Base-by-base conservation (phyloP, 2,797 vertebrate genomes). In the Psittacula echo region DNA sequence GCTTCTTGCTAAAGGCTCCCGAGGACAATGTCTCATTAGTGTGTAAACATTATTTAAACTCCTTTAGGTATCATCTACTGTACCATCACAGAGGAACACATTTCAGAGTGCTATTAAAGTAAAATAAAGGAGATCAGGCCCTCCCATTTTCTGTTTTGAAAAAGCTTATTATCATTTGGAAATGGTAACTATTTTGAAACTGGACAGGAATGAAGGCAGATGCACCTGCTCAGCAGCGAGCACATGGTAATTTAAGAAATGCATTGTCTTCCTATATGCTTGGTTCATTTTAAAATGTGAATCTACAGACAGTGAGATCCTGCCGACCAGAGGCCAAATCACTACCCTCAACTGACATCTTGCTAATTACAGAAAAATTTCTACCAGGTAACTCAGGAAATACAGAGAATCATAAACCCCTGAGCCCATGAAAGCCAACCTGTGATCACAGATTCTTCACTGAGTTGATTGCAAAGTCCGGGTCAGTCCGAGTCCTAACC, bases 341-440 rank as follows among this genome's bases (percentile, higher is more conserved):
- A 34, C 39, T 53, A 9, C 27, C 85, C 42, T 90, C 48, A 77
- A 66, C 32, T 29, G 65, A 65, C 27, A 50, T 16, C 53, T 76
- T 86, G n/a, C 45, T 70, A 85, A 83, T 68, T 60, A 66, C 0
- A 1, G 66, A 71, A 85, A 80, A 72, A 32, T 9, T 9, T 68
- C 72, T 78, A 48, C 24, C 13, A 32, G 29, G 42, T 81, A 87
- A 87, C 50, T 84, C n/a, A 34, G 71, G 39, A 89, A 95, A 75
- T 50, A 80, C 18, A 54, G 23, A 66, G 39, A 90, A 48, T 13
- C 12, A 1, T 45, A 70, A 93, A 81, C 27, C 10, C 16, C 21
- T 50, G 50, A 89, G 47, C 11, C 37, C 47, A n/a, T 8, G 44
- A 77, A 79, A 82, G 47, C 45, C 22, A 42, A 37, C 24, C 54